Base-by-base conservation (phyloP, 2,888 invertebrate genomes). In the Drosophila dives region DNA sequence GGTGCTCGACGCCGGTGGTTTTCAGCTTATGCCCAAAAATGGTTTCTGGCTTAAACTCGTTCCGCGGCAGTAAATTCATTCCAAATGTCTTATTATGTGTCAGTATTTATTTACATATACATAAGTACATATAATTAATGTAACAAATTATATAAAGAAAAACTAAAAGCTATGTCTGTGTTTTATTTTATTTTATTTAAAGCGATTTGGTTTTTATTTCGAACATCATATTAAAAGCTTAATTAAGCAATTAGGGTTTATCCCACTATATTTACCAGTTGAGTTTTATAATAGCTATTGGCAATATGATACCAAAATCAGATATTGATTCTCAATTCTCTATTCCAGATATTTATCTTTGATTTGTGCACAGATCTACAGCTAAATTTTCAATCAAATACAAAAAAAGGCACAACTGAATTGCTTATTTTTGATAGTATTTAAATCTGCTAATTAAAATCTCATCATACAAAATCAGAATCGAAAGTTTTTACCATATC, bases 21-120 rank as follows among this genome's bases (percentile, higher is more conserved):
- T 92, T 26, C 89, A 89, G 53, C 60, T 91, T 33, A 32, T 53
- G 0, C 91, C 92, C 2, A 85, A 92, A 75, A 68, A 70, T 15
- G 93, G 93, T 26, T 92, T 92, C 55, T 92, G 92, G 91, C 33
- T 93, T 0, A 92, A 92, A 51, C 77, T 92, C 1, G 36, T 76
- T 29, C 61, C 84, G 10, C 83, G 91, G 45, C 75, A 75, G 17
- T 88, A 74, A 72, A n/a, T 12, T 6, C 10, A 29, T 51, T 55
- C 0, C 34, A 51, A 29, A 20, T 56, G 11, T 95, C 95, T 5
- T 56, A 17, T 40, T 23, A 48, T 15, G 1, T 20, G 10, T 34
- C 23, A 32, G 1, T 34, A n/a, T 17, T 3, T 54, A 17, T 26
- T 26, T 23, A 17, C n/a, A 15, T 29, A 17, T 1, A 3, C 12